Evolutionary conservation across 2,797 vertebrate species (phyloP), one percentile per base, ranked within the genome.

Genomic region (Characodon lateralis): DNA sequence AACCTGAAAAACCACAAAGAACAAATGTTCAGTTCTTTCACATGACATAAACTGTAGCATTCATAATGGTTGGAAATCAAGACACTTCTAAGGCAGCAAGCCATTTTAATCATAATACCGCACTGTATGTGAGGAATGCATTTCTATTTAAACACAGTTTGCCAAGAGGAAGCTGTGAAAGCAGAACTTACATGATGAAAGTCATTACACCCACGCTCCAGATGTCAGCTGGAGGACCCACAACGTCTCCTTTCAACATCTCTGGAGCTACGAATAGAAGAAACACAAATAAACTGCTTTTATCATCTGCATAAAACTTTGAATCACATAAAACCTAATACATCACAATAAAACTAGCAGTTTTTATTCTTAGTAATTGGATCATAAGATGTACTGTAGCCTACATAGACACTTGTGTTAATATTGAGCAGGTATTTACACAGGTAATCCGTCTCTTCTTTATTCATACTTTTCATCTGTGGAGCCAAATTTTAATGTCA

Each of bases 171-270:
- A 79, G 83, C 79, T 78, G 70, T 75, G 61, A 87, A 87, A 79
- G 69, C 77, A 63, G 78, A n/a, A 96, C 97, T 98, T 95, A 99
- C 98, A 99, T 99, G 95, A 99, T 96, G 89, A 97, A 99, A 70
- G 97, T 95, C 85, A 99, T 92, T 24, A 99, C 93, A 0, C 98
- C 98, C 1, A 96, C 89, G 0, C 97, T 97, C 98, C 98, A 99
- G 93, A 99, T 97, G 88, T 99, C 98, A 46, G 98, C 97, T 78
- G 98, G 97, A 0, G 98, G 96, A 61, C 98, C 98, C 66, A 99
- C 96, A 0, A 98, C 97, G 72, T 99, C 98, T 16, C 98, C 98
- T 89, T 97, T 99, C 92, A 99, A 92, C 97, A 99, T 97, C 91
- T 99, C 98, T 14, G 98, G 98, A 68, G 98, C 98, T 99, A 87